Base-by-base conservation (phyloP, 2,797 vertebrate species). In the Sebastes trivittatus region DNA sequence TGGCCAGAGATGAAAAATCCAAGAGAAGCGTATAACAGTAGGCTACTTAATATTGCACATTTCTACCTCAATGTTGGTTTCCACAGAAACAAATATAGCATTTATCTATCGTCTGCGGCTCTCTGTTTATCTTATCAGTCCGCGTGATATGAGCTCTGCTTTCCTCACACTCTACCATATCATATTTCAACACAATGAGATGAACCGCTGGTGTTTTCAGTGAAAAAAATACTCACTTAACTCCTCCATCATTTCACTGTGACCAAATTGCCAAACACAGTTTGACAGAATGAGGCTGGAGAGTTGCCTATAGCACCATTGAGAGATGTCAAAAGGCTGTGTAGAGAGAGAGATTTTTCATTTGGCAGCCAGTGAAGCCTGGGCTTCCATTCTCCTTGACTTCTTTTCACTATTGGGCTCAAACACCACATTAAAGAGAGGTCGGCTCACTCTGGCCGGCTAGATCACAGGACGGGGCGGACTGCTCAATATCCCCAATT, bases 241-340 rank as follows among this genome's bases (percentile, higher is more conserved):
- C 66, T 83, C 72, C 76, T 82, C 70, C 72, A 80, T 88, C 79
- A 86, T 83, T 80, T 83, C 68, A 81, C 73, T 84, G 64, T 85
- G 75, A 89, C 88, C 83, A 92, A 88, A 89, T 82, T 82, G 79
- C 78, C 80, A 85, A 87, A 87, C n/a, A 10, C 18, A 70, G 68
- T 87, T 80, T 92, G 86, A 92, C 82, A 90, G 79, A 92, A 85
- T 87, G 89, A 89, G 89, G 88, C 78, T 83, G 80, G 80, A 83
- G 75, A 83, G 68, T 86, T 87, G 67, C 87, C 84, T 75, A 73
- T 76, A 85, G 90, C 86, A 25, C 71, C 72, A 84, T 64, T 71
- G 79, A 88, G 85, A 70, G 66, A 82, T 87, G 75, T 88, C 88
- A 82, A 71, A 87, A 87, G 78, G 76, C 76, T 67, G 72, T 69